These are phyloP conservation scores for Micrasema longulum DNA, from an alignment of 1,140 invertebrate genomes.

Conservation along the genomic window DNA sequence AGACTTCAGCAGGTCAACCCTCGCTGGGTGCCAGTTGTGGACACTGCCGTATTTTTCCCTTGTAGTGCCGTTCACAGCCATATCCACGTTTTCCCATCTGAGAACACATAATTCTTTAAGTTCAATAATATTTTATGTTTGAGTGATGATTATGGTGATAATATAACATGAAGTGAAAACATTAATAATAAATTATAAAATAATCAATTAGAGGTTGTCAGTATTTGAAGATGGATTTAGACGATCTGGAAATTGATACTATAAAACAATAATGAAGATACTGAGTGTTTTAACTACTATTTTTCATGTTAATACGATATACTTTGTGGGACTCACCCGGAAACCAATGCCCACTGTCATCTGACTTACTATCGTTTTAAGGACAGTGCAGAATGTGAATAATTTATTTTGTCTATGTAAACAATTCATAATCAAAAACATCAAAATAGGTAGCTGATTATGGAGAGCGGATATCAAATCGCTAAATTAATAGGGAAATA, in stretches of 20 bases:
- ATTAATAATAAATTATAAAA: background rate
- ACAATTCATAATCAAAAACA: too few species aligned
- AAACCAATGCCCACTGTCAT: too few species aligned
- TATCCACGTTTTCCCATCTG: slow-evolving; percentile 78
- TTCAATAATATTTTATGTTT: slow-evolving; percentile 3
- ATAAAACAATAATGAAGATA: background rate
- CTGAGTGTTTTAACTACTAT: background rate
- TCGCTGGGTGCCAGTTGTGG: slow-evolving; percentile 82
- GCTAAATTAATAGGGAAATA: too few species aligned
- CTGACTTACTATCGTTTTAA: too few species aligned
- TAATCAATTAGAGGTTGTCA: background rate
- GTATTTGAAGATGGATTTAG: background rate
- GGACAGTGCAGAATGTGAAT: too few species aligned
- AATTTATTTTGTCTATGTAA: too few species aligned
- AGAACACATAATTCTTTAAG: slow-evolving; percentile 53
- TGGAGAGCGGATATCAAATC: too few species aligned
- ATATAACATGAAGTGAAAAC: background rate
- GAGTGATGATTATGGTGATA: too few species aligned
- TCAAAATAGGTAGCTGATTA: too few species aligned
- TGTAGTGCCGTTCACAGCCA: slow-evolving; percentile 65
- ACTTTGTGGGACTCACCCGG: too few species aligned
- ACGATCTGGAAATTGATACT: background rate
- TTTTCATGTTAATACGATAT: too few species aligned
- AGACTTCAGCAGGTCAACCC: slow-evolving; percentile 77
- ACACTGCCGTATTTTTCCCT: slow-evolving; percentile 86